A percentile compares a stretch with the other conserved stretches of the same genome.
phyloP scores from a whole-genome alignment of 1,140 invertebrate species.

The Cherax destructor region DNA sequence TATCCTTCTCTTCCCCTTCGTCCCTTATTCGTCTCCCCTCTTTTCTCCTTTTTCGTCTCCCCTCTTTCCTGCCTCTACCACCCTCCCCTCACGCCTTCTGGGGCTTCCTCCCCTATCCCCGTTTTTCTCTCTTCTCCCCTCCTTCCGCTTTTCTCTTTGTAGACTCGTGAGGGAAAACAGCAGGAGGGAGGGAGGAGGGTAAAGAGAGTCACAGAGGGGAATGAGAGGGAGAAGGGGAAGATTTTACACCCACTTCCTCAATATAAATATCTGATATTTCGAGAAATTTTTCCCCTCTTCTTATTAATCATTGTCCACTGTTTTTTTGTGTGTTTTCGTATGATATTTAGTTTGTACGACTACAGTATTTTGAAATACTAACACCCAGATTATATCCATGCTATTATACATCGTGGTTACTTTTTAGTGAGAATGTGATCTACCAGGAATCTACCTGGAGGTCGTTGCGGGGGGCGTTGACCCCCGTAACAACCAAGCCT shows the following conservation, averaged over 20 bases:
- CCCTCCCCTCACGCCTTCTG: neutral
- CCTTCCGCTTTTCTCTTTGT: slow-evolving; percentile 17
- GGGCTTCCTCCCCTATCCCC: neutral
- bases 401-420: too few relatives aligned
- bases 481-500: too few relatives aligned
- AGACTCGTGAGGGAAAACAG: neutral
- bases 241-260: neutral
- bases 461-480: too few relatives aligned
- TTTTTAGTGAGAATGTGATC: too few relatives aligned
- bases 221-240: neutral
- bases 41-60: neutral
- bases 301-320: too few relatives aligned
- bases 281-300: neutral
- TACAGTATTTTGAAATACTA: too few relatives aligned
- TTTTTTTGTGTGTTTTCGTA: too few relatives aligned
- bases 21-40: slow-evolving; percentile 17
- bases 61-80: slow-evolving; percentile 1
- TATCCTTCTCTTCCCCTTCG: neutral
- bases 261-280: neutral
- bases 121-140: slow-evolving; percentile 3
- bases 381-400: too few relatives aligned
- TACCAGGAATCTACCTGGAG: too few relatives aligned
- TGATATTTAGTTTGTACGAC: too few relatives aligned
- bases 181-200: neutral
- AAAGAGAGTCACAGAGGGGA: neutral